phyloP scores from a whole-genome alignment of 2,797 vertebrate species.

The Saguinus oedipus region DNA sequence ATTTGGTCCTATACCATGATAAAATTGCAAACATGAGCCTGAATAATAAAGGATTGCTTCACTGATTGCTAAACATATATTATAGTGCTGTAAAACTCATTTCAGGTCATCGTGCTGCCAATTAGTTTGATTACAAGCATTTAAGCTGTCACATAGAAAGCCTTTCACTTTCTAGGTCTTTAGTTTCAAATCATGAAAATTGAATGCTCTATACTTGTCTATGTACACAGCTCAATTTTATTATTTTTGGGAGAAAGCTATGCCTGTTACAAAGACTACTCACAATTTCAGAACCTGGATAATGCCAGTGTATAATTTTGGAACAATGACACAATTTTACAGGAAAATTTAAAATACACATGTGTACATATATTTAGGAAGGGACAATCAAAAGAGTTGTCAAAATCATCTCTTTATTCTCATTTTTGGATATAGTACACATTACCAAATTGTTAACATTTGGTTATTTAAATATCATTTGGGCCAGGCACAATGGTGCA shows the following conservation, averaged over 20 bases:
- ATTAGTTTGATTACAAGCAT: constrained; percentile 83
- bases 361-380: neutral
- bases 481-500: neutral
- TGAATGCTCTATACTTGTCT: neutral
- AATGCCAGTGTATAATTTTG: neutral
- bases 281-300: neutral
- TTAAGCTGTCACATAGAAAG: constrained; percentile 80
- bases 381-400: neutral
- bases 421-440: neutral
- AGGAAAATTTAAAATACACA: neutral
- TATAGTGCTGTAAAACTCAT: constrained; percentile 81
- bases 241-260: constrained; percentile 49
- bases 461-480: neutral
- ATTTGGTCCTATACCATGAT: constrained; percentile 1
- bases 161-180: constrained; percentile 70
- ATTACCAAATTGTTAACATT: neutral
- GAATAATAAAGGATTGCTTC: constrained; percentile 78
- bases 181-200: constrained; percentile 42
- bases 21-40: constrained; percentile 76
- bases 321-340: neutral
- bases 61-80: constrained; percentile 81
- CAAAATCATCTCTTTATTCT: neutral
- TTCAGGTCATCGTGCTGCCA: constrained; percentile 79
- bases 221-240: neutral
- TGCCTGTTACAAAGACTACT: neutral